Evolutionary conservation across 2,113 vertebrate genomes (phyloP).

Genomic region (Taurulus bubalis): DNA sequence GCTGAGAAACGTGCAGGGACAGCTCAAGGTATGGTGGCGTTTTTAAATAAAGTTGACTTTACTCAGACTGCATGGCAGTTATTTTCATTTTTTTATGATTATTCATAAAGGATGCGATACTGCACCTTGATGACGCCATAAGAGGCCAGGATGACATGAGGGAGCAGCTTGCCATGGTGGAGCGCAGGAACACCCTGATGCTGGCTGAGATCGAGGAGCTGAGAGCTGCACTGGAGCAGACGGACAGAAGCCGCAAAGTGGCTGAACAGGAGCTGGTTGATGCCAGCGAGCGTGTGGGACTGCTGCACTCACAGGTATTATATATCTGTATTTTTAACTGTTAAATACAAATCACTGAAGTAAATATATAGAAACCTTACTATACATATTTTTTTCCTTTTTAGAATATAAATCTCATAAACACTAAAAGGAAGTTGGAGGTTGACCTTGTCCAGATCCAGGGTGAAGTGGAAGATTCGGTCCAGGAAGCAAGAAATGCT

Average conservation of each 20-base stretch:
- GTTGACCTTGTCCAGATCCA: slow-evolving; percentile 87
- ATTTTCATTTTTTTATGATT: not conserved
- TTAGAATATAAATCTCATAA: slow-evolving; percentile 88
- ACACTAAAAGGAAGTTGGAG: slow-evolving; percentile 88
- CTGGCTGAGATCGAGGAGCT: slow-evolving; percentile 90
- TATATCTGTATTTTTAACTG: not conserved
- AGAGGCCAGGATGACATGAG: slow-evolving; percentile 89
- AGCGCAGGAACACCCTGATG: slow-evolving; percentile 89
- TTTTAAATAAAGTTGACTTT: not conserved
- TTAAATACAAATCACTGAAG: not conserved
- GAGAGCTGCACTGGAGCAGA: slow-evolving; percentile 87
- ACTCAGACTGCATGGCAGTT: not conserved
- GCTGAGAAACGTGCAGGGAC: slow-evolving; percentile 81
- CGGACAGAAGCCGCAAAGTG: slow-evolving; percentile 86
- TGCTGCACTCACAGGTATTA: slow-evolving; percentile 91
- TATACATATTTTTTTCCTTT: not conserved
- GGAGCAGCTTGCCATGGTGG: slow-evolving; percentile 90
- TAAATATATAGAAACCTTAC: not conserved
- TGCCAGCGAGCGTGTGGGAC: slow-evolving; percentile 89
- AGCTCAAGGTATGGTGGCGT: slow-evolving; percentile 76
- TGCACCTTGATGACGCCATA: slow-evolving; percentile 89
- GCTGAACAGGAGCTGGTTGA: slow-evolving; percentile 93
- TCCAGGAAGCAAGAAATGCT: slow-evolving; percentile 88
- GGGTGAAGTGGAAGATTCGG: slow-evolving; percentile 89
- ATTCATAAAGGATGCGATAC: slow-evolving; percentile 83